Base-by-base conservation (phyloP, 2,113 vertebrate species). In the Pseudorectes ferrugineus region DNA sequence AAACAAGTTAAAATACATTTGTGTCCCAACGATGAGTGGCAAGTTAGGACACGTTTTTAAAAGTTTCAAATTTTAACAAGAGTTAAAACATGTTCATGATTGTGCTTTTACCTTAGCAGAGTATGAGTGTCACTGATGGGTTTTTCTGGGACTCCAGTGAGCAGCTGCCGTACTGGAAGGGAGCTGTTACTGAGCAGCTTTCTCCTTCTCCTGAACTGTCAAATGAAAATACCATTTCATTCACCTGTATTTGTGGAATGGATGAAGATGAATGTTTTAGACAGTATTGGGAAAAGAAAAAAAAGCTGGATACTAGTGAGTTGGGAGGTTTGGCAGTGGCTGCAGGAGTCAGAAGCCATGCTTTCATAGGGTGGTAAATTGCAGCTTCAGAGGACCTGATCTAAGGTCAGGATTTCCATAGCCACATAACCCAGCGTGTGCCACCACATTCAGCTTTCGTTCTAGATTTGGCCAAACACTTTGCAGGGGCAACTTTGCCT, bases 1-100 rank as follows among this genome's bases (percentile, higher is more conserved):
- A 94, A 92, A 95, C 20, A 10, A 85, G 78, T 90, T 95, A 94
- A 96, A 92, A 95, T 95, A 88, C 48, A 90, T 45, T 88, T 73
- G 57, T 94, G 88, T 93, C 82, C 90, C 9, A 16, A 57, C 85
- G 84, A 78, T 1, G 3, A 3, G 4, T 38, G 38, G 72, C 92
- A 76, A 81, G 95, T 75, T 45, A 55, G 65, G 70, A 78, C 92
- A 95, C 1, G 90, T 75, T 92, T 88, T 48, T 29, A 15, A 86
- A 89, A 87, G 80, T 91, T 93, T 87, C 33, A 77, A 18, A 88
- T 51, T 94, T 55, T 71, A 92, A 45, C 65, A 89, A 63, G 59
- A 91, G 66, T 84, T 88, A 74, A 93, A 93, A 92, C 4, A 0
- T 63, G 58, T 49, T 93, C 33, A 13, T 29, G 65, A 80, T 8